A percentile compares a stretch with the other conserved stretches of the same genome.
These are phyloP conservation scores for Anguilla rostrata DNA, from an alignment of 2,113 vertebrate genomes.

Conservation along the genomic window DNA sequence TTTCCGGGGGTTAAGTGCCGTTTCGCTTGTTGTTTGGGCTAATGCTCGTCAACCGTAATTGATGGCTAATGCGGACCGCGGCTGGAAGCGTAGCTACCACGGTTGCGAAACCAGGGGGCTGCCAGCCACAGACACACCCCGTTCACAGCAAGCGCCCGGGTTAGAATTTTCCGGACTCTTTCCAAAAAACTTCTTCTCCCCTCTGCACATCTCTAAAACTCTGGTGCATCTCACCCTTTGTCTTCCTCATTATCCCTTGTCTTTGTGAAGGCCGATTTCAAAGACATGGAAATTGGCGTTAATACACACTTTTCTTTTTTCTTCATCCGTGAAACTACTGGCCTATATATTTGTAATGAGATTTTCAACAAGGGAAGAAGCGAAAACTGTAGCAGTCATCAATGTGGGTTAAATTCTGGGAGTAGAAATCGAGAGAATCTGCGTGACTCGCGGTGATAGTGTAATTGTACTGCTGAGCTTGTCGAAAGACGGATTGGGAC, in stretches of 20 bases:
- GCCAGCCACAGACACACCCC: neutral
- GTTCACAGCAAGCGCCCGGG: conserved; percentile 8
- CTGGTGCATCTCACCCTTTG: neutral
- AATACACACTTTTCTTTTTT: neutral
- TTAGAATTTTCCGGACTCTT: neutral
- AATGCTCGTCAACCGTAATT: conserved; percentile 55
- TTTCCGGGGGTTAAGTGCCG: conserved; percentile 55
- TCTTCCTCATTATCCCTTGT: conserved; percentile 40
- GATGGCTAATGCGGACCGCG: conserved; percentile 48
- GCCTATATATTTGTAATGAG: conserved; percentile 35
- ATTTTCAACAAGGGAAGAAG: conserved; percentile 16
- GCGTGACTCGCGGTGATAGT: conserved; percentile 15
- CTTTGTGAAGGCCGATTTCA: conserved; percentile 30
- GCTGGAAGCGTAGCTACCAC: conserved; percentile 14
- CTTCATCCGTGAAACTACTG: neutral
- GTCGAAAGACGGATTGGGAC: conserved; percentile 27
- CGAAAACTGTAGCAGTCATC: neutral
- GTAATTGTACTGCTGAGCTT: conserved; percentile 19
- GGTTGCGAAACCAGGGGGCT: neutral
- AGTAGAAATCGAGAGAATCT: neutral
- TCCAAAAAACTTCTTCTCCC: neutral
- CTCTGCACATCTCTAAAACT: conserved; percentile 35
- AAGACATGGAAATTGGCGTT: conserved; percentile 26
- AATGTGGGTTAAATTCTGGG: neutral
- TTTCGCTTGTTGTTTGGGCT: conserved; percentile 54